These are phyloP conservation scores for Leucoraja erinaceus DNA, from an alignment of 2,113 vertebrate genomes.

Conservation along the genomic window DNA sequence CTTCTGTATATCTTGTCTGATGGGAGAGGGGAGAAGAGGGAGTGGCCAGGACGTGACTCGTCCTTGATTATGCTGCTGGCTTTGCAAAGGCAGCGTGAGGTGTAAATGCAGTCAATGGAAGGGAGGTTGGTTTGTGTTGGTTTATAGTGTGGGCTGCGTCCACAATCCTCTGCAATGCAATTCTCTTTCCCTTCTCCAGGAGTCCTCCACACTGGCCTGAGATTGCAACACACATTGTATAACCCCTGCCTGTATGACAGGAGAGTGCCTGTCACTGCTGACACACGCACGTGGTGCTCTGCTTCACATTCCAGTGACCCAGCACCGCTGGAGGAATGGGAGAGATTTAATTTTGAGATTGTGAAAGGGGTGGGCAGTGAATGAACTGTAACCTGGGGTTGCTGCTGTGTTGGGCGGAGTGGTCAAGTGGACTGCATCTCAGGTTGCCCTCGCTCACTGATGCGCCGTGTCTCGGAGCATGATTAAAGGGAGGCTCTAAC, in stretches of 20 bases:
- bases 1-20: too few relatives aligned
- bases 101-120: too few relatives aligned
- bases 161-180: too few relatives aligned
- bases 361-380: not conserved
- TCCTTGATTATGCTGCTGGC: too few relatives aligned
- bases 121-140: too few relatives aligned
- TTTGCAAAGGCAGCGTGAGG: too few relatives aligned
- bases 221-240: not conserved
- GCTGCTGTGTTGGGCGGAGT: not conserved
- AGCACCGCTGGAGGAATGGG: not conserved
- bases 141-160: too few relatives aligned
- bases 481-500: not conserved
- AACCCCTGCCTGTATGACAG: not conserved
- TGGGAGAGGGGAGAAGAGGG: too few relatives aligned
- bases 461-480: not conserved
- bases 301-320: not conserved
- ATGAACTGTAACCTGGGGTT: not conserved
- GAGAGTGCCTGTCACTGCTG: not conserved
- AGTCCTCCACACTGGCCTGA: not conserved
- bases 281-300: not conserved
- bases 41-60: too few relatives aligned
- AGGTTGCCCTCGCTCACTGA: not conserved
- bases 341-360: not conserved
- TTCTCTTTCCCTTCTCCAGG: not conserved
- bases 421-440: not conserved